Base-by-base conservation (phyloP, 2,797 vertebrate genomes). In the Danio tinwini region DNA sequence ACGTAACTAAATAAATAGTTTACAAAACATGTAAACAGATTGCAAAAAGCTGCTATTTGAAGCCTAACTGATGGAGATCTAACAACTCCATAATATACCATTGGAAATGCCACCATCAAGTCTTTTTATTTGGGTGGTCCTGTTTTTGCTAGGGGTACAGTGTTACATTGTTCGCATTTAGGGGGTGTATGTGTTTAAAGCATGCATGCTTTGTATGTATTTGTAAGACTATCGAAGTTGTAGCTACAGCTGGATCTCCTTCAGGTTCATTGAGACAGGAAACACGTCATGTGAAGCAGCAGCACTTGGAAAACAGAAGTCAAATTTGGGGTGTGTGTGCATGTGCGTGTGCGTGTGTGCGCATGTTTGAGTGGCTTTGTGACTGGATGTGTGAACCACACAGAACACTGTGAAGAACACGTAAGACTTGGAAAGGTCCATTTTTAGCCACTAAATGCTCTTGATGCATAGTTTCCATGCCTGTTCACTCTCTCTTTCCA, bases 401-500 rank as follows among this genome's bases (percentile, higher is more conserved):
- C 49, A 62, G 45, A 75, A 67, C 42, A 78, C 58, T 19, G 40
- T 70, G 19, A 82, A 80, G 65, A 76, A 74, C 77, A 64, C 53
- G 17, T 29, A 37, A 71, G 47, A 49, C 29, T 40, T 77, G 69
- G 80, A 76, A 42, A 19, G 45, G 42, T 83, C 62, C 6, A 68
- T 73, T 71, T 84, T 80, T 80, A 84, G 69, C 73, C 77, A 69
- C 67, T 29, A 42, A 73, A 73, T 64, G 42, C 69, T 64, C 70
- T 16, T 56, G 61, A 61, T 78, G 76, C 85, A 87, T 86, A 90
- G 78, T 89, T 88, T 88, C 81, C 84, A 77, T 85, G 77, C 61
- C 81, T 87, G 52, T 49, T 59, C 58, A 61, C 75, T 68, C 52
- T 82, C 68, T 78, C 79, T 91, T 90, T 91, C 89, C 90, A 80